Evolutionary conservation across 2,113 vertebrate species (phyloP).

Genomic region (Galeopterus variegatus): DNA sequence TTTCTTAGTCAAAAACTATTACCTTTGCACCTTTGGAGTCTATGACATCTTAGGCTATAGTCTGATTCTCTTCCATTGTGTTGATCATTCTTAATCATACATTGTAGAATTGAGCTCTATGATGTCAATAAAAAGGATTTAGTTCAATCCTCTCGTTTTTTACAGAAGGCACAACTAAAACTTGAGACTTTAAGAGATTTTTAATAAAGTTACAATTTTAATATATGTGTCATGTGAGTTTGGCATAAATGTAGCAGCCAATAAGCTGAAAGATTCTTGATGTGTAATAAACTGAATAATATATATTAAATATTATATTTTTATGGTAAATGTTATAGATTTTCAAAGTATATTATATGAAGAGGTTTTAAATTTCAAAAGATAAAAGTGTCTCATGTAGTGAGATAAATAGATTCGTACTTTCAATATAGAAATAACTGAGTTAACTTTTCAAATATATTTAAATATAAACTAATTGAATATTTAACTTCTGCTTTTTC

Average conservation of each 20-base stretch:
- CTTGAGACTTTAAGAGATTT: neutral
- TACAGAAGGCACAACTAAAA: neutral
- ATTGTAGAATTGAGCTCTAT: neutral
- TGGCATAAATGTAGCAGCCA: neutral
- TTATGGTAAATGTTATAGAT: slow-evolving; percentile 54
- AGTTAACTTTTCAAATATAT: slow-evolving; percentile 38
- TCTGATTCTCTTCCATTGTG: slow-evolving; percentile 11
- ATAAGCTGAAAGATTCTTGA: slow-evolving; percentile 50
- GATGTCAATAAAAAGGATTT: slow-evolving; percentile 2
- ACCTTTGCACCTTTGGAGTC: neutral
- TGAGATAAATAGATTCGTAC: neutral
- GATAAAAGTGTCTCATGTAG: neutral
- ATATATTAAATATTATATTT: slow-evolving; percentile 29
- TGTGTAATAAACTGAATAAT: neutral
- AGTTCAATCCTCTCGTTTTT: neutral
- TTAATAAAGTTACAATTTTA: slow-evolving; percentile 36
- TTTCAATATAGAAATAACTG: slow-evolving; percentile 50
- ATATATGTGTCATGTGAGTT: slow-evolving; percentile 13
- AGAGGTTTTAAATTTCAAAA: slow-evolving; percentile 36
- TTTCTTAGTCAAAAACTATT: slow-evolving; percentile 29
- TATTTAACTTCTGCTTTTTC: slow-evolving; percentile 1
- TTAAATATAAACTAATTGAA: slow-evolving; percentile 43
- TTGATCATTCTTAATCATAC: slow-evolving; percentile 34
- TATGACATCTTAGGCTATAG: neutral
- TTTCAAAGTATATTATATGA: slow-evolving; percentile 14